Evolutionary conservation across 2,797 vertebrate species (phyloP).

Genomic region (Onychomys leucogaster): DNA sequence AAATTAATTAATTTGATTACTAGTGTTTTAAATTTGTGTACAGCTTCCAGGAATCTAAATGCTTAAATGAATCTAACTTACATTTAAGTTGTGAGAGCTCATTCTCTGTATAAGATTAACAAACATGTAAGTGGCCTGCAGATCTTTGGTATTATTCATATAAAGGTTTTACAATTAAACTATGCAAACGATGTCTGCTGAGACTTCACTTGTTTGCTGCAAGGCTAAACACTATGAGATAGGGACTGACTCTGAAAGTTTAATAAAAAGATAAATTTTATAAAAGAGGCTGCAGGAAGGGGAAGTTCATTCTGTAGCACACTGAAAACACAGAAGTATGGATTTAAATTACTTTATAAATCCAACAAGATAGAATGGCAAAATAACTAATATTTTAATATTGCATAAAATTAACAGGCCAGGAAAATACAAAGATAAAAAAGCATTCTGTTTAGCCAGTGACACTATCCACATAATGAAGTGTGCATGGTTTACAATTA

Average conservation of each 20-base stretch:
- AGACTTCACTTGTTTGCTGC: not conserved
- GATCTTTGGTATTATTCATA: not conserved
- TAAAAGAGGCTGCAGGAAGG: not conserved
- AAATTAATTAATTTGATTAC: slow-evolving; percentile 87
- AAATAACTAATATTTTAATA: not conserved
- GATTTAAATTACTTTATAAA: slow-evolving; percentile 24
- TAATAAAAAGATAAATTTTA: not conserved
- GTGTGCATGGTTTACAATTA: not conserved
- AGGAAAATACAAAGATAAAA: not conserved
- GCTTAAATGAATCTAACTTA: slow-evolving; percentile 81
- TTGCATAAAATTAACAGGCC: not conserved
- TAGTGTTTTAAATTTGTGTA: slow-evolving; percentile 84
- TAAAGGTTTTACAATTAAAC: slow-evolving; percentile 17
- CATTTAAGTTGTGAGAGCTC: slow-evolving; percentile 82
- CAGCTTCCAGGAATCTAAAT: slow-evolving; percentile 84
- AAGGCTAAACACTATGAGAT: not conserved
- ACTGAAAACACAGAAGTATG: not conserved
- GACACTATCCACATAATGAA: not conserved
- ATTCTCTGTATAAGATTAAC: slow-evolving; percentile 70
- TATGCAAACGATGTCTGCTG: not conserved
- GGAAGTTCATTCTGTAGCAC: not conserved
- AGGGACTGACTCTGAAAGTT: not conserved
- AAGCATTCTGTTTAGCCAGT: not conserved
- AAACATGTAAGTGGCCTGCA: not conserved
- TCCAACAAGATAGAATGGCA: not conserved